Evolutionary conservation across 2,888 invertebrate genomes (phyloP), one percentile per base, ranked within the genome.

Genomic region (Steinernema scapterisci): DNA sequence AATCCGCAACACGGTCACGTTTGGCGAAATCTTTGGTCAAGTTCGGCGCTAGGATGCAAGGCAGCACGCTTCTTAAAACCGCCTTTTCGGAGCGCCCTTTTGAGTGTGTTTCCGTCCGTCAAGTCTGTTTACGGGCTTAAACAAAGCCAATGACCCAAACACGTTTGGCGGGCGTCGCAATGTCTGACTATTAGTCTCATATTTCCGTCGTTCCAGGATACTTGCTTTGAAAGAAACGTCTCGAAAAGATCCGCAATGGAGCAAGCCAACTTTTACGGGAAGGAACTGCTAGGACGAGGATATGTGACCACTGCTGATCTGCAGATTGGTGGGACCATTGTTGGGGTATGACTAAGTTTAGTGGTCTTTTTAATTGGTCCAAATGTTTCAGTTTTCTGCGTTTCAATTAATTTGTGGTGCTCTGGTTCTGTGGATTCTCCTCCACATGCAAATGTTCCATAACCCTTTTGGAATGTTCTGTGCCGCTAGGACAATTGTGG

Each of bases 231-330:
- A 48, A n/a, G n/a, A n/a, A 6, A 6, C 38, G 38, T 38, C 9
- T 38, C 5, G 9, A 9, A 38, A 6, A 9, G 38, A 38, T 9
- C 5, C 38, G 38, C 52, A 9, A 21, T 63, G 63, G n/a, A 16
- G 7, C 16, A 63, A 63, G 16, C 16, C 31, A 63, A 7, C 7
- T 38, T 31, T 27, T 63, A 63, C 16, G 63, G 63, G 6, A 6
- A 63, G 1, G 63, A 63, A 31, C 38, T 63, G 16, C 31, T 63
- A 6, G 63, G 63, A 11, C 63, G 63, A 31, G 63, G 63, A 21
- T 16, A 7, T 38, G 11, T 27, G 31, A 63, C 63, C 25, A 16
- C 25, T 1, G 31, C 9, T 1, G 63, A 63, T 25, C 63, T 16
- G 9, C 63, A 31, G 31, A 63, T 63, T 5, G 63, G 63, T 31